Evolutionary conservation across 2,888 invertebrate species (phyloP).

Genomic region (Drosophila demipolita): DNA sequence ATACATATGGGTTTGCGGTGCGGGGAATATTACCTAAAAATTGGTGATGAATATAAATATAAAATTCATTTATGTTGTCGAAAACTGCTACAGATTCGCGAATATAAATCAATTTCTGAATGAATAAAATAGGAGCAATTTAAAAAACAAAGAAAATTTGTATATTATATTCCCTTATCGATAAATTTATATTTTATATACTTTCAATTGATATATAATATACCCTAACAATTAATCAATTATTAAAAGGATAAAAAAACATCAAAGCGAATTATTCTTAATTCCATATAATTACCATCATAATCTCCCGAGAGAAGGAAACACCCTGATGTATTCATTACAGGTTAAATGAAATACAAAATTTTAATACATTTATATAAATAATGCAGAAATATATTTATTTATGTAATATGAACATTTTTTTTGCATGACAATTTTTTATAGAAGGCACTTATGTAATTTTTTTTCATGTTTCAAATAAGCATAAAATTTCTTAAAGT

Average conservation of each 20-base stretch:
- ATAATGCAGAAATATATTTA: background rate
- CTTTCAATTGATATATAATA: background rate
- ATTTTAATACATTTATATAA: background rate
- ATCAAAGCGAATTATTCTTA: background rate
- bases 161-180: too few relatives aligned
- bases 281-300: background rate
- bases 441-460: background rate
- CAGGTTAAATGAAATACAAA: background rate
- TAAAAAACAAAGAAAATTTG: background rate
- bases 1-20: background rate
- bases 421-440: background rate
- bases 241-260: background rate
- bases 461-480: background rate
- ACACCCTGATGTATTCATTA: background rate
- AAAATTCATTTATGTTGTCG: background rate
- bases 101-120: background rate
- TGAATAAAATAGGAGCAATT: background rate
- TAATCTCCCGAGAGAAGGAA: background rate
- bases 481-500: background rate
- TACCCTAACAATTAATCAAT: background rate
- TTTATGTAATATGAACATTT: background rate
- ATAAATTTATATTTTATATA: too few relatives aligned
- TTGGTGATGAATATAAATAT: background rate
- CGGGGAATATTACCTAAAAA: background rate
- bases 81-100: rapidly evolving